phyloP scores from a whole-genome alignment of 2,888 invertebrate genomes.

The Disparrhopalites patrizii region DNA sequence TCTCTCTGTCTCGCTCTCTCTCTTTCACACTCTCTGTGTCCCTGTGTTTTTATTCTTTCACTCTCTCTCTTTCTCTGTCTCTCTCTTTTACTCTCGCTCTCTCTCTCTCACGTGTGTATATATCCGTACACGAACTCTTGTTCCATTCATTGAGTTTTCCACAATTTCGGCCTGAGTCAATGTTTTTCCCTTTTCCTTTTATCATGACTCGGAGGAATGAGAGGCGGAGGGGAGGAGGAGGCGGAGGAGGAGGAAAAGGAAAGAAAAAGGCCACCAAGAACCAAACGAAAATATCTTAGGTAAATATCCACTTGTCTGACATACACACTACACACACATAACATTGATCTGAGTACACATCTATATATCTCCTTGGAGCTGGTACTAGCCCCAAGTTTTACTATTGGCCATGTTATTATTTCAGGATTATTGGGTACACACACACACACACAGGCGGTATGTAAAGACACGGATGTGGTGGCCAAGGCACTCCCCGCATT shows the following conservation, averaged over 20 bases:
- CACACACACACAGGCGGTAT: too few relatives aligned
- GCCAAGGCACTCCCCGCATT: too few relatives aligned
- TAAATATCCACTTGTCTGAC: not conserved
- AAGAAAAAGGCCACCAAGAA: constrained; percentile 3
- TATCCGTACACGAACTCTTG: not conserved
- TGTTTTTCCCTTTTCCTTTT: constrained; percentile 6
- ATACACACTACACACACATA: too few relatives aligned
- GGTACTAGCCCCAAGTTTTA: too few relatives aligned
- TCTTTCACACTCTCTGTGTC: not conserved
- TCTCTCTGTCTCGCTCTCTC: not conserved
- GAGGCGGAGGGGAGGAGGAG: not conserved
- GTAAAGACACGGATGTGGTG: too few relatives aligned
- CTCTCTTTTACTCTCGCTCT: not conserved
- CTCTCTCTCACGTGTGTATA: not conserved
- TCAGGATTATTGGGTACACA: too few relatives aligned
- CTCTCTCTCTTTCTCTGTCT: not conserved
- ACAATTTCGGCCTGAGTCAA: constrained; percentile 4
- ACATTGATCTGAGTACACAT: too few relatives aligned
- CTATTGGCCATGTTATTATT: too few relatives aligned
- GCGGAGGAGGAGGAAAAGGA: too few relatives aligned
- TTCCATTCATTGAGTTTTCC: not conserved
- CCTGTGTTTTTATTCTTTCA: not conserved
- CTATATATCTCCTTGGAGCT: too few relatives aligned
- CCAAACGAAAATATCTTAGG: constrained; percentile 1
- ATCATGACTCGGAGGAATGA: not conserved